Base-by-base conservation (phyloP, 1,140 invertebrate species). In the Philotrypesis tridentata region DNA sequence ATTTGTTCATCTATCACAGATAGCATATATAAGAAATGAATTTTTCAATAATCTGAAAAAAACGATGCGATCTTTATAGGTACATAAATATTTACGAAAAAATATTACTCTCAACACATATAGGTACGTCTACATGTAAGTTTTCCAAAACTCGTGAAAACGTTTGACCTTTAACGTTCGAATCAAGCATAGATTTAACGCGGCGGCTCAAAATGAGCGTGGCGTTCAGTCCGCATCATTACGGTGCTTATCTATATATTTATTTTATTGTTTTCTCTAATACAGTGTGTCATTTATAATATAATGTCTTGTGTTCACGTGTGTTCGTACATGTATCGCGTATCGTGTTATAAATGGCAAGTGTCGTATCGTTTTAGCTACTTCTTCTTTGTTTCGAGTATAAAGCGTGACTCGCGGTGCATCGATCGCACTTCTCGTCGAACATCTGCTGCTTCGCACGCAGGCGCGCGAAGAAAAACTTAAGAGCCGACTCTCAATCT, bases 1-100 rank as follows among this genome's bases (percentile, higher is more conserved):
- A 55, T 78, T 68, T 48, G 29, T 23, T 55, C n/a, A 60, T 71
- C 77, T 71, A 79, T 79, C 77, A 79, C 77, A 79, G 77, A 71
- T 61, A 71, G 33, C 48, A n/a, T 55, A 6, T 31, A 37, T 71
- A 71, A 48, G 17, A 48, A 68, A 68, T 31, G 21, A 78, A 43
- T 31, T 55, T 78, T 23, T 25, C 11, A 40, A 65, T 37, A 14
- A 25, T 33, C 3, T 65, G 17, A 76, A 31, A 76, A 65, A 76
- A 63, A 5, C 37, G 33, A 2, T 27, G 17, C 5, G 27, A 25
- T 37, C 17, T 60, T 9, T 40, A 70, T 65, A 27, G 23, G 23
- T 21, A 76, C 12, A 4, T 63, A 43, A n/a, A 25, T 14, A 43
- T 68, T 65, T 23, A 40, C 11, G 11, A 40, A 8, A 14, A 48